Base-by-base conservation (phyloP, 2,113 vertebrate species). In the Prionailurus bengalensis region DNA sequence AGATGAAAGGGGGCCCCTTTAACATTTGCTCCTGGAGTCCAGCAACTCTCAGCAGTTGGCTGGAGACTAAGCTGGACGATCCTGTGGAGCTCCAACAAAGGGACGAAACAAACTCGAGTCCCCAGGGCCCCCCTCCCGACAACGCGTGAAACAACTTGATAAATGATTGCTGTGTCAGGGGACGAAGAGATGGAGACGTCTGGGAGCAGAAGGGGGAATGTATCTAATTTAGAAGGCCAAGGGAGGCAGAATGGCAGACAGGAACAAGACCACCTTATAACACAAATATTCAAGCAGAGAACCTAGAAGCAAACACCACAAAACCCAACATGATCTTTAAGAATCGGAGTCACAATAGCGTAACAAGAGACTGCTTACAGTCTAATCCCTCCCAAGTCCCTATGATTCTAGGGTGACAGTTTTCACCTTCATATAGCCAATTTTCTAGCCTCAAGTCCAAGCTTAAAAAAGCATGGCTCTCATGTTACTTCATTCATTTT, bases 1-100 rank as follows among this genome's bases (percentile, higher is more conserved):
- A 98, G 98, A 99, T 99, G 98, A 99, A 99, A 99, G 99, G 98
- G 97, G 90, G 97, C 98, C 98, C 98, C 98, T 99, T 98, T 98
- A 99, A 98, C 98, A 98, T 97, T 99, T 98, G 98, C 98, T 99
- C 98, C 98, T 88, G 93, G 97, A 98, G 98, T 98, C 98, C 96
- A 90, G 98, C 98, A 98, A 98, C 98, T 99, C 99, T 99, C 99
- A 99, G 99, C 99, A 99, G 99, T 99, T 99, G 99, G 98, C 98
- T 99, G 99, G 99, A 99, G 99, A 99, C 99, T 97, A 98, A 98
- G 98, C 98, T 98, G 98, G 99, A 98, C 70, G 51, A 98, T 99
- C 99, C 99, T 98, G 99, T 94, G 98, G 99, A 86, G 99, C 97
- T 97, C 84, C 98, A 99, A 99, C 99, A 99, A 99, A 99, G 97